Conservation (phyloP, 2,797 vertebrate genomes). For the Adrianichthys oophorus region DNA sequence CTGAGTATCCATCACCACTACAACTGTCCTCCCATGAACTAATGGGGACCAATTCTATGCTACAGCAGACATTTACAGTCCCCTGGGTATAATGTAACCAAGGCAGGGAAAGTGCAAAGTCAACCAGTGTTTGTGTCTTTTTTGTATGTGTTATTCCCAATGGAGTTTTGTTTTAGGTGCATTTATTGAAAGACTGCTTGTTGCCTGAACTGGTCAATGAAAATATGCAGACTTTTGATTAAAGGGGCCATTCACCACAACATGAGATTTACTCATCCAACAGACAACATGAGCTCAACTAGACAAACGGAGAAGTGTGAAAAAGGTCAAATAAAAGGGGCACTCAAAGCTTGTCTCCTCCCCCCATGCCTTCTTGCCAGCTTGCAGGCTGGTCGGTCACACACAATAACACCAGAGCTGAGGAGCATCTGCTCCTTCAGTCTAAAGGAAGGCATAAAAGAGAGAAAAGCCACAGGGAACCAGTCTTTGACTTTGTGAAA, state of each 20-base stretch:
- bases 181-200: slow-evolving; percentile 60
- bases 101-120: slow-evolving; percentile 42
- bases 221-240: slow-evolving; percentile 73
- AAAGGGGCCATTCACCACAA: slow-evolving; percentile 55
- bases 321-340: slow-evolving; percentile 16
- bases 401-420: slow-evolving; percentile 66
- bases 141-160: not conserved
- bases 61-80: slow-evolving; percentile 53
- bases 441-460: slow-evolving; percentile 58
- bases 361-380: slow-evolving; percentile 53
- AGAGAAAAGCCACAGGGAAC: slow-evolving; percentile 50
- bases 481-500: slow-evolving; percentile 64
- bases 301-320: slow-evolving; percentile 44
- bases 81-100: slow-evolving; percentile 42
- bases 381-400: slow-evolving; percentile 44
- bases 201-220: slow-evolving; percentile 67
- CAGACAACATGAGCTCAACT: slow-evolving; percentile 56
- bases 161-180: slow-evolving; percentile 37
- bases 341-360: slow-evolving; percentile 51
- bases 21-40: slow-evolving; percentile 51
- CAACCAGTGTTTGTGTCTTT: slow-evolving; percentile 16
- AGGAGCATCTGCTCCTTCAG: slow-evolving; percentile 70
- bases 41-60: slow-evolving; percentile 58
- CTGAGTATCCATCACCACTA: slow-evolving; percentile 62
- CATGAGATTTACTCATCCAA: slow-evolving; percentile 69